Conservation (phyloP, 2,113 vertebrate genomes). For the Himantopus leucocephalus region DNA sequence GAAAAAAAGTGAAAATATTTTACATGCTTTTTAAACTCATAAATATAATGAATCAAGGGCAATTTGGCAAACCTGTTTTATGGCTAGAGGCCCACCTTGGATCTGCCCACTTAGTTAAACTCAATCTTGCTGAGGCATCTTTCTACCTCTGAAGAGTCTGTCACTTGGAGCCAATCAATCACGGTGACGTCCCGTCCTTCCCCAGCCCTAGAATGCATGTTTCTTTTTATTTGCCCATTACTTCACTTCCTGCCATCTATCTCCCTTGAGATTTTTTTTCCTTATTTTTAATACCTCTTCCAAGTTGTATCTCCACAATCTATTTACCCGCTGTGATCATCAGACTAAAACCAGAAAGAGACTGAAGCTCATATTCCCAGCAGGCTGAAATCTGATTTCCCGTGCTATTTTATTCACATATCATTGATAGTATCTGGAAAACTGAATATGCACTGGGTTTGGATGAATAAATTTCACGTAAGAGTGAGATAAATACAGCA, state of each 20-base stretch:
- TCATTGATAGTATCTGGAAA: not conserved
- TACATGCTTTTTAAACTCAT: slow-evolving; percentile 61
- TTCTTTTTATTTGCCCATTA: not conserved
- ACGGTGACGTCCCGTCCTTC: not conserved
- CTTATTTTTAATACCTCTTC: not conserved
- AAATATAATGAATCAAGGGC: slow-evolving; percentile 53
- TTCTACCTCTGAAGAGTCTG: not conserved
- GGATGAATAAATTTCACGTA: not conserved
- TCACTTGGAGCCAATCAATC: not conserved
- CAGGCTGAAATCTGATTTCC: slow-evolving; percentile 24
- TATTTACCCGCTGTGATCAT: not conserved
- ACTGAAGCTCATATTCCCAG: not conserved
- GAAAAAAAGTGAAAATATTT: slow-evolving; percentile 14
- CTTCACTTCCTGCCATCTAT: slow-evolving; percentile 13
- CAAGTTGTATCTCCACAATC: not conserved
- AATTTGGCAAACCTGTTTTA: slow-evolving; percentile 32
- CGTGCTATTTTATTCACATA: not conserved
- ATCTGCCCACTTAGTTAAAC: not conserved
- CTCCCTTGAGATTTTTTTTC: not conserved
- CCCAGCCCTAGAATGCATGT: not conserved
- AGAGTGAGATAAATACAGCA: not conserved
- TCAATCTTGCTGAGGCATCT: not conserved
- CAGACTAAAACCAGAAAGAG: not conserved
- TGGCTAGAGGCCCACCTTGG: not conserved
- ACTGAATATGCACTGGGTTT: not conserved